These are phyloP conservation scores for Sebastes wilsoni DNA, from an alignment of 2,797 vertebrate species.

Conservation along the genomic window DNA sequence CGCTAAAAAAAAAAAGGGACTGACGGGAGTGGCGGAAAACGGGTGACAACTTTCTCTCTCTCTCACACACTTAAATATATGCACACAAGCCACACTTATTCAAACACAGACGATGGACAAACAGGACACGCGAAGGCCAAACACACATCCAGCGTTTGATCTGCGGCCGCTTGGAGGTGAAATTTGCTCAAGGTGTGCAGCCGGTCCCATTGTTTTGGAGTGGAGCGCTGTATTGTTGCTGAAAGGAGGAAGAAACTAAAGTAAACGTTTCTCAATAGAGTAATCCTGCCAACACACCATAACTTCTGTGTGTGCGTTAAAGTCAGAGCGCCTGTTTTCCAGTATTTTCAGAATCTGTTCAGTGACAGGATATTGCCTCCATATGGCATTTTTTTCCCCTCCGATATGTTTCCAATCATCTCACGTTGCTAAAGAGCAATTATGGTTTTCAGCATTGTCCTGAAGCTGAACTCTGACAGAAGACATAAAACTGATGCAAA, in stretches of 20 bases:
- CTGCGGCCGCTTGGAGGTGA: slow-evolving; percentile 29
- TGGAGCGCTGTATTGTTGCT: slow-evolving; percentile 13
- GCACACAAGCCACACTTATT: slow-evolving; percentile 41
- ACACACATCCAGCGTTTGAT: slow-evolving; percentile 44
- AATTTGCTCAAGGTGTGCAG: slow-evolving; percentile 60
- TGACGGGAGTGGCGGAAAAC: slow-evolving; percentile 33
- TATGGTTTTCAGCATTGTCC: slow-evolving; percentile 42
- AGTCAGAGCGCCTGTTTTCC: slow-evolving; percentile 7
- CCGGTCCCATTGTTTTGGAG: slow-evolving; percentile 9
- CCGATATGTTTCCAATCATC: slow-evolving; percentile 60
- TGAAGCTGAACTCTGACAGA: slow-evolving; percentile 39
- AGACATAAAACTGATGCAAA: slow-evolving; percentile 22
- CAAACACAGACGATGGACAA: slow-evolving; percentile 58
- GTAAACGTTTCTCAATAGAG: slow-evolving; percentile 47
- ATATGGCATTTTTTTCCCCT: slow-evolving; percentile 51
- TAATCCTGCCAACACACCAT: slow-evolving; percentile 9
- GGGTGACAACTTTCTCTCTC: slow-evolving; percentile 49
- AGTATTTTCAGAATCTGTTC: slow-evolving; percentile 39
- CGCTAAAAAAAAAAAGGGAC: slow-evolving; percentile 20
- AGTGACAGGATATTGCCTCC: slow-evolving; percentile 59
- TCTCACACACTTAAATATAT: slow-evolving; percentile 1
- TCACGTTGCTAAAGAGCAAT: slow-evolving; percentile 53
- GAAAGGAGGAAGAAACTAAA: slow-evolving; percentile 34
- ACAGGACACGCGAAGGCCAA: slow-evolving; percentile 48
- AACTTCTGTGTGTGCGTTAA: slow-evolving; percentile 21